Conservation (phyloP, 2,888 invertebrate genomes). For the Rhagonycha fulva region DNA sequence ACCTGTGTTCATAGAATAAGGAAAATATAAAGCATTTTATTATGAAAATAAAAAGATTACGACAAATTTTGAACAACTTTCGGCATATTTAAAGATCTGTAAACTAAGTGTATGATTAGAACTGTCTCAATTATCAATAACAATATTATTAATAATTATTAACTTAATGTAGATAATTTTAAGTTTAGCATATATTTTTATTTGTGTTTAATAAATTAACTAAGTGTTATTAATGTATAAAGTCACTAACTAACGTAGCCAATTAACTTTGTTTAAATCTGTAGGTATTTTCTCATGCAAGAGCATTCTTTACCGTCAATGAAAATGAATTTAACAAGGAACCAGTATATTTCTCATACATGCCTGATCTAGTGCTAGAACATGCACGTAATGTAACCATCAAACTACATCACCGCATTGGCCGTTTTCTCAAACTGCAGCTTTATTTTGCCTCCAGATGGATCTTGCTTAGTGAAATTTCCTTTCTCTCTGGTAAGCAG, state of each 20-base stretch:
- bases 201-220: background rate
- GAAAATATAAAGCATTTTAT: no score
- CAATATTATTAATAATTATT: no score
- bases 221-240: background rate
- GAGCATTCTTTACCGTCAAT: conserved; percentile 76
- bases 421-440: conserved; percentile 74
- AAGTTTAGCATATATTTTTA: no score
- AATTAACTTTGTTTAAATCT: conserved; percentile 22
- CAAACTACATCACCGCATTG: conserved; percentile 76
- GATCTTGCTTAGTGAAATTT: conserved; percentile 86
- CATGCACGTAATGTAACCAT: conserved; percentile 82
- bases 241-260: background rate
- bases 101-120: no score
- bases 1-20: no score
- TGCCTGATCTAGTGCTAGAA: conserved; percentile 75
- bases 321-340: conserved; percentile 72
- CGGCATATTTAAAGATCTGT: no score
- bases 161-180: no score
- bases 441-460: conserved; percentile 80
- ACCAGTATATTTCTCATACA: conserved; percentile 75
- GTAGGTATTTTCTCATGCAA: conserved; percentile 78
- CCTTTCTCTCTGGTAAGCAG: conserved; percentile 75
- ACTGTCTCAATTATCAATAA: no score
- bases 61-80: no score
- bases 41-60: no score